Evolutionary conservation across 2,113 vertebrate genomes (phyloP), one percentile per base, ranked within the genome.

Genomic region (Tonatia bakeri): DNA sequence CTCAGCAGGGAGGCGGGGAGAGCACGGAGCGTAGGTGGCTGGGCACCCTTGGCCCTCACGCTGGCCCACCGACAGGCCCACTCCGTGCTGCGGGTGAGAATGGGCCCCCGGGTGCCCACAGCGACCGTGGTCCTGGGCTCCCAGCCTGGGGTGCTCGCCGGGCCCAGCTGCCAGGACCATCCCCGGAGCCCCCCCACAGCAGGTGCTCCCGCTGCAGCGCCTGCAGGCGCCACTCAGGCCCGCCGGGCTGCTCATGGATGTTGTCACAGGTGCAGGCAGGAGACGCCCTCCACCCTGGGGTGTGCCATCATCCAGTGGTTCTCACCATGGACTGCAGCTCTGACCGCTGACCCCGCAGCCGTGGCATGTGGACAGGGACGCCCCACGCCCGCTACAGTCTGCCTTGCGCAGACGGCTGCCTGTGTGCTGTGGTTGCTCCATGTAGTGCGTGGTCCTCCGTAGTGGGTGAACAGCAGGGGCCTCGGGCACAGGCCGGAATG

Each of bases 251-350:
- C n/a, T n/a, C n/a, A n/a, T n/a, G n/a, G n/a, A n/a, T n/a, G n/a
- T n/a, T n/a, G 13, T 24, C 8, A 1, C 22, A 9, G 15, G 14
- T 40, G 5, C 17, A 14, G 22, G 11, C 19, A 40, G 56, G 31
- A 47, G 40, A 8, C 47, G 17, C 0, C 0, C 2, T 4, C 0
- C 36, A 14, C n/a, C 43, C 22, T n/a, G 8, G 67, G 12, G 15
- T 38, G 12, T 3, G 12, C 3, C 6, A 0, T 56, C 52, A 4
- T 54, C 52, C 17, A 17, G 47, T 38, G 19, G 12, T 24, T 38
- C 54, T 70, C 45, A 16, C 81, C 22, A 0, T 0, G 10, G 31
- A 24, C 31, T 20, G 0, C 24, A 9, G 13, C 31, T 43, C 88
- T 65, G 4, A 22, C 72, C 40, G 59, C 81, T 40, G 9, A 36